Base-by-base conservation (phyloP, 2,888 invertebrate species). In the Lasioglossum figueresi region DNA sequence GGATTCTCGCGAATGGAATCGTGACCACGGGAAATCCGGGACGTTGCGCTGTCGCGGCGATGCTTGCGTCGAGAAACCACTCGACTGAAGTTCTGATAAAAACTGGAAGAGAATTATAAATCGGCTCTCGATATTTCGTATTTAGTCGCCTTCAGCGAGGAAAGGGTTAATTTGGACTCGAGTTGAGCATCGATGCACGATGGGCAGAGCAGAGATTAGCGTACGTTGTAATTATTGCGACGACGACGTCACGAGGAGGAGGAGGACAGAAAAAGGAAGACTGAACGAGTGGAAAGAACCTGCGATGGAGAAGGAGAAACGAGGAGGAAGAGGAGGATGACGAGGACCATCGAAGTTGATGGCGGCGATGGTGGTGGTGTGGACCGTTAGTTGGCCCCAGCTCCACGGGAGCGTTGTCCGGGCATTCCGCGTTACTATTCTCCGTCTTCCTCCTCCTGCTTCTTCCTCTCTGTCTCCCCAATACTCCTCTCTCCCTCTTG, bases 351-450 rank as follows among this genome's bases (percentile, higher is more conserved):
- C 86, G 88, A 86, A 87, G 90, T 81, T 88, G 88, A 88, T 85
- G 88, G 75, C 74, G 66, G 68, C 48, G 79, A 83, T 92, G 91
- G 94, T 93, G 94, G 94, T 94, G 94, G 94, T 78, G 90, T 88
- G 92, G 91, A 94, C 94, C 94, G 94, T 94, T 94, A 94, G 94
- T 94, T 94, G 94, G 94, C 94, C 94, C 94, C 93, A 93, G 93
- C 93, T 86, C 89, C 89, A 91, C 93, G 94, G 94, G 94, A 94
- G 91, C 94, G 94, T 93, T 94, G 94, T 93, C 94, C 94, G 94
- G 94, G 91, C 94, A 94, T 89, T 88, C 92, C 89, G 92, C 90
- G 90, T 89, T 90, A 88, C 88, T 89, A 88, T 88, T 84, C 86
- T 80, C 84, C 80, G 72, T 88, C 84, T 80, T 79, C 80, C 78